These are phyloP conservation scores for Caenorhabditis sp. DNA, from an alignment of 2,888 invertebrate species.

Conservation along the genomic window DNA sequence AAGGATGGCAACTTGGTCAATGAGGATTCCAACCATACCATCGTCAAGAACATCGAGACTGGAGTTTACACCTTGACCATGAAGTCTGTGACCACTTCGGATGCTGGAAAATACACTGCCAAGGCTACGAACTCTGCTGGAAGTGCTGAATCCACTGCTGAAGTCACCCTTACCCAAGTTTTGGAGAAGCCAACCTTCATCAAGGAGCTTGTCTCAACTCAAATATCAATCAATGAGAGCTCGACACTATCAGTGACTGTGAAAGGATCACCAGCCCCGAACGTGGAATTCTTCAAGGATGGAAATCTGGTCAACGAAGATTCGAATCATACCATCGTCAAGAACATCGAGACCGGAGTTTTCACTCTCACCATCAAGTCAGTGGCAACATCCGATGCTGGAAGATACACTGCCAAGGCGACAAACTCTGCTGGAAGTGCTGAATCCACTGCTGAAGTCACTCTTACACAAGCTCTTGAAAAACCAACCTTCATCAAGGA, in stretches of 20 bases:
- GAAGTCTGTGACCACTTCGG: slow-evolving; percentile 38
- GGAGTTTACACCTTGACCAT: slow-evolving; percentile 73
- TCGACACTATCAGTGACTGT: slow-evolving; percentile 56
- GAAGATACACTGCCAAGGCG: slow-evolving; percentile 82
- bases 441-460: slow-evolving; percentile 42
- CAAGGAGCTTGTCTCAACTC: slow-evolving; percentile 45
- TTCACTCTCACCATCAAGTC: slow-evolving; percentile 88
- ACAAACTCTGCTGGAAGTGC: slow-evolving; percentile 54
- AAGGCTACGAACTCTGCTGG: slow-evolving; percentile 55
- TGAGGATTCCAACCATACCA: slow-evolving; percentile 74
- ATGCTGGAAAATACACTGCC: slow-evolving; percentile 55
- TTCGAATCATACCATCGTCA: slow-evolving; percentile 49
- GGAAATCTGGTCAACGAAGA: slow-evolving; percentile 82
- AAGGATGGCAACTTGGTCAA: slow-evolving; percentile 77
- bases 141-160: slow-evolving; percentile 42
- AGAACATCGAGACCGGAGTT: slow-evolving; percentile 85
- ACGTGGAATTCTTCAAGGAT: slow-evolving; percentile 82
- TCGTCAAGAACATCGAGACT: slow-evolving; percentile 73
- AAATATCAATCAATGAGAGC: slow-evolving; percentile 50
- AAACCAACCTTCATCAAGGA: slow-evolving; percentile 53
- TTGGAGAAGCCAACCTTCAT: slow-evolving; percentile 49
- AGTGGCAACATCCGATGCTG: slow-evolving; percentile 91
- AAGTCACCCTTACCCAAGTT: slow-evolving; percentile 34
- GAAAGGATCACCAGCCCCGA: slow-evolving; percentile 61
- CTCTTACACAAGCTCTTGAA: slow-evolving; percentile 35